Base-by-base conservation (phyloP, 1,140 invertebrate species). In the Nebria ingens region DNA sequence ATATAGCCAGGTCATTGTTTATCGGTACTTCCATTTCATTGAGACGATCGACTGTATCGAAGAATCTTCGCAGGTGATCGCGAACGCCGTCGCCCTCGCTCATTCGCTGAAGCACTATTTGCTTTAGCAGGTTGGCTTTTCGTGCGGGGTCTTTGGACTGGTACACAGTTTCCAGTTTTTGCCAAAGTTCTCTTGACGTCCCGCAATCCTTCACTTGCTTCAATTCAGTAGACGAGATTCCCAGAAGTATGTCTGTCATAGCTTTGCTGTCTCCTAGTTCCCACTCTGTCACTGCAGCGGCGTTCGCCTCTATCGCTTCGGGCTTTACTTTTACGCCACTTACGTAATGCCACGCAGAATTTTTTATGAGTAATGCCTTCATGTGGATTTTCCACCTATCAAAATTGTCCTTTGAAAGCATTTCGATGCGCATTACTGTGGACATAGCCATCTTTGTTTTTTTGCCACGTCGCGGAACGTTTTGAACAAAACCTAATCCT, bases 331-430 rank as follows among this genome's bases (percentile, higher is more conserved):
- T 29, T n/a, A 42, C 19, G 12, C 57, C 59, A 20, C 45, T 42
- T 3, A 62, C 61, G 20, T 61, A 63, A 51, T 56, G 54, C 59
- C 61, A 64, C 4, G 38, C 11, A 13, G 61, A 56, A 56, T 63
- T 63, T 54, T 58, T 61, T 1, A 53, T 52, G 6, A 65, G 54
- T 4, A 64, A 25, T 0, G 62, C 61, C 40, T 59, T 12, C 19
- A 64, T 59, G 21, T 64, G 62, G 9, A 64, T 55, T 38, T 58
- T 60, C 64, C 60, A 63, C 0, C 60, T 61, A 50, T 62, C 56
- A 50, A 54, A 61, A 42, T 63, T 60, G 3, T 58, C 55, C 23
- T 57, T 57, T 23, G 17, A 49, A 21, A 60, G 51, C 2, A 51
- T 21, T 40, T 62, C 56, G 25, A 60, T 29, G 25, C 25, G 4